Evolutionary conservation across 2,797 vertebrate genomes (phyloP).

Genomic region (Potorous gilbertii): DNA sequence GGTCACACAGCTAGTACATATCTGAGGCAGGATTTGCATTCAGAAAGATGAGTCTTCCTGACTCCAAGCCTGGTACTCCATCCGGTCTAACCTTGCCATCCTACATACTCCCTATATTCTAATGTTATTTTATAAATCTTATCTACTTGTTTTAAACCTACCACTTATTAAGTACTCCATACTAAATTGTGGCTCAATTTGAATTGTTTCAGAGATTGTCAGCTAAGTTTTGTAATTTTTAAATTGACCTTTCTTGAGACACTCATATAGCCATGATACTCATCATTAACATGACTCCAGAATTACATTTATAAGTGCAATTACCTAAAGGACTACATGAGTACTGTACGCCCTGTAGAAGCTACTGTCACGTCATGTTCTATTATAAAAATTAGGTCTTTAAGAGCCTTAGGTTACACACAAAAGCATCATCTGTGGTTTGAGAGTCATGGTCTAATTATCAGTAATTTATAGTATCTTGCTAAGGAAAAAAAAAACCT

Average conservation of each 20-base stretch:
- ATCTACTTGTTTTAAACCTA: not conserved
- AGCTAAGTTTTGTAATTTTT: not conserved
- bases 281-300: not conserved
- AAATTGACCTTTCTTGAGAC: not conserved
- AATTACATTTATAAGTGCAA: not conserved
- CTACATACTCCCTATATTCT: not conserved
- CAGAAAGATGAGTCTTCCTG: not conserved
- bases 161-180: not conserved
- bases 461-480: not conserved
- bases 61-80: not conserved
- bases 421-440: not conserved
- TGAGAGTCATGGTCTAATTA: not conserved
- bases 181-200: not conserved
- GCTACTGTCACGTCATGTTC: not conserved
- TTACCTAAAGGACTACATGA: not conserved
- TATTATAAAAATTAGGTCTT: not conserved
- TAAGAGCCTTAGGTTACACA: not conserved
- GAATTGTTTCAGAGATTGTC: not conserved
- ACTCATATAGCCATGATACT: not conserved
- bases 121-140: not conserved
- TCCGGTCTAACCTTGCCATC: not conserved
- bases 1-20: not conserved
- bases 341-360: not conserved
- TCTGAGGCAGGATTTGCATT: not conserved
- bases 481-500: not conserved